Conservation (phyloP, 2,797 vertebrate species). For the Danio kyathit region DNA sequence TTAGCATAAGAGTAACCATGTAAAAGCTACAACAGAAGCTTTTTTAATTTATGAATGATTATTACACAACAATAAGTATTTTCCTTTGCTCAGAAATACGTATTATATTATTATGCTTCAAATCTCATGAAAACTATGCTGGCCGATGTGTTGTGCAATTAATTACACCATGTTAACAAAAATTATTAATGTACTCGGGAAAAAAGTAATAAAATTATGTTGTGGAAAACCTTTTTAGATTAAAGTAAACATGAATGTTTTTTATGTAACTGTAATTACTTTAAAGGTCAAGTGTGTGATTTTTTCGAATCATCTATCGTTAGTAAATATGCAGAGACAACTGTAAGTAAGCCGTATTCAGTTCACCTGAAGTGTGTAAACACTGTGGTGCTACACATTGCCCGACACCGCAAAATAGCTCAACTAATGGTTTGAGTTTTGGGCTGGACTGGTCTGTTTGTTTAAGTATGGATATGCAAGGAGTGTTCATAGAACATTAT, state of each 20-base stretch:
- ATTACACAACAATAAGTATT: background rate
- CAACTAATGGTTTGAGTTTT: background rate
- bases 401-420: background rate
- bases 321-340: background rate
- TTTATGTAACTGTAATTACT: conserved; percentile 3
- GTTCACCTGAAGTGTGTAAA: conserved; percentile 16
- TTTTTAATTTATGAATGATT: background rate
- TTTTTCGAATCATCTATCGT: background rate
- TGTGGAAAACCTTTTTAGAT: background rate
- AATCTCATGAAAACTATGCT: background rate
- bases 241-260: background rate
- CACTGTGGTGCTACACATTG: background rate
- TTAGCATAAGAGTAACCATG: background rate
- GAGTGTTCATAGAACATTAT: background rate
- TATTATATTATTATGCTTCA: background rate
- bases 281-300: background rate
- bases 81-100: background rate
- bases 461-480: background rate
- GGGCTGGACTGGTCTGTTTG: conserved; percentile 61
- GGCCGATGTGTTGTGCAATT: too few relatives aligned
- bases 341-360: conserved; percentile 6
- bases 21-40: background rate
- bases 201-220: background rate
- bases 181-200: background rate
- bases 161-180: background rate